phyloP scores from a whole-genome alignment of 1,140 invertebrate species.

The Lutraria rhynchaena region DNA sequence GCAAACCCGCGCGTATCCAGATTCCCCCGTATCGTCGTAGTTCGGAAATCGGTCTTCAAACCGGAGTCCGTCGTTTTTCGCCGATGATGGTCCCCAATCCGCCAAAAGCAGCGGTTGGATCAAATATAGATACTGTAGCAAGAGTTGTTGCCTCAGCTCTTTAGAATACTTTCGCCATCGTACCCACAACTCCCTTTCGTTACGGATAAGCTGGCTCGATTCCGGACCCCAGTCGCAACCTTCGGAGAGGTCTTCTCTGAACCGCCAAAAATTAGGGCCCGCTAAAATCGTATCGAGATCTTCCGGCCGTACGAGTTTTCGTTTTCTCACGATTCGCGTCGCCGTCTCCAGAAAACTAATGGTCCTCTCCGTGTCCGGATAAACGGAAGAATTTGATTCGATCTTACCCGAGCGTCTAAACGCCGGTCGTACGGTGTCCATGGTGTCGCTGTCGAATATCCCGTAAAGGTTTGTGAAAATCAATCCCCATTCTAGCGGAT shows the following conservation, averaged over 20 bases:
- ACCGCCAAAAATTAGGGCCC: neutral
- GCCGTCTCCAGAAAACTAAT: slow-evolving; percentile 7
- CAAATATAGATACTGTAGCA: neutral
- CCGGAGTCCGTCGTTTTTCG: too few species aligned
- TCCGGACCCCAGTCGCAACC: slow-evolving; percentile 1
- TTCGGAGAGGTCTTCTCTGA: neutral
- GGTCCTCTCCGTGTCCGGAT: neutral
- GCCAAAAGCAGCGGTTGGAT: too few species aligned
- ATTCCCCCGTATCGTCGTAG: too few species aligned
- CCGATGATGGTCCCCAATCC: too few species aligned
- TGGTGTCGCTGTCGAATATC: too few species aligned
- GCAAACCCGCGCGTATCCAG: too few species aligned
- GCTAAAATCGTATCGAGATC: neutral
- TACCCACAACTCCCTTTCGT: neutral
- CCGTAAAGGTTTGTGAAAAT: too few species aligned
- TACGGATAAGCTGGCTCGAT: neutral
- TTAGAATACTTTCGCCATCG: neutral
- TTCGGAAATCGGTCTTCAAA: too few species aligned
- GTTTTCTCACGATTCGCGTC: neutral
- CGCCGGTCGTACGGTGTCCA: too few species aligned
- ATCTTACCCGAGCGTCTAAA: neutral
- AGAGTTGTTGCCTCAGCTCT: neutral
- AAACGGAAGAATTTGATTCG: neutral
- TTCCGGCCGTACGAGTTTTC: neutral
- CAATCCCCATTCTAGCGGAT: too few species aligned